A percentile compares a stretch with the other conserved stretches of the same genome.
These are phyloP conservation scores for Blennius ocellaris DNA, from an alignment of 2,113 vertebrate species.

Conservation along the genomic window DNA sequence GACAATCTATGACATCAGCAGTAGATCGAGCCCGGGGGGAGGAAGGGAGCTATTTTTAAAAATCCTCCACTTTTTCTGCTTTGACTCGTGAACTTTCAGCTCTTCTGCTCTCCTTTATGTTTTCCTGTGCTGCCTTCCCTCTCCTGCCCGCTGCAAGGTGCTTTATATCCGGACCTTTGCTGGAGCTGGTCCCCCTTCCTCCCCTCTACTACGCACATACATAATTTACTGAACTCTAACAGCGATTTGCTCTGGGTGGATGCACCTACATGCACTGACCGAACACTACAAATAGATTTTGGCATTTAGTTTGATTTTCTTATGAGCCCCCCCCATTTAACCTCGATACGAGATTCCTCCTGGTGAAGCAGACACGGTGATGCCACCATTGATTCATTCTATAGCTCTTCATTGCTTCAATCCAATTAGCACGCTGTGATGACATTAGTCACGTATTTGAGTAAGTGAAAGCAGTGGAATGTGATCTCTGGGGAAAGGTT, in stretches of 20 bases:
- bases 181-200: background rate
- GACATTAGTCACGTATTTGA: constrained; percentile 41
- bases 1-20: constrained; percentile 66
- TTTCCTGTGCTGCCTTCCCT: constrained; percentile 6
- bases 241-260: constrained; percentile 38
- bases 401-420: constrained; percentile 32
- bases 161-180: background rate
- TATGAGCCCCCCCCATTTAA: constrained; percentile 4
- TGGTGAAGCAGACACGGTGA: background rate
- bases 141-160: constrained; percentile 6
- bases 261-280: background rate
- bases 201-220: constrained; percentile 21
- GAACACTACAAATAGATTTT: constrained; percentile 29
- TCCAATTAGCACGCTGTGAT: constrained; percentile 36
- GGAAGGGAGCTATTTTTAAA: constrained; percentile 66
- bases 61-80: constrained; percentile 35
- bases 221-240: constrained; percentile 55
- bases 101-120: background rate
- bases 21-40: constrained; percentile 36
- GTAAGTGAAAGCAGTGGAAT: constrained; percentile 24
- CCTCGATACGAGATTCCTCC: background rate
- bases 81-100: constrained; percentile 42
- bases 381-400: constrained; percentile 20
- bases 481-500: constrained; percentile 9
- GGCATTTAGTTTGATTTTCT: constrained; percentile 13